Conservation (phyloP, 1,140 invertebrate genomes). For the Penaeus vannamei region DNA sequence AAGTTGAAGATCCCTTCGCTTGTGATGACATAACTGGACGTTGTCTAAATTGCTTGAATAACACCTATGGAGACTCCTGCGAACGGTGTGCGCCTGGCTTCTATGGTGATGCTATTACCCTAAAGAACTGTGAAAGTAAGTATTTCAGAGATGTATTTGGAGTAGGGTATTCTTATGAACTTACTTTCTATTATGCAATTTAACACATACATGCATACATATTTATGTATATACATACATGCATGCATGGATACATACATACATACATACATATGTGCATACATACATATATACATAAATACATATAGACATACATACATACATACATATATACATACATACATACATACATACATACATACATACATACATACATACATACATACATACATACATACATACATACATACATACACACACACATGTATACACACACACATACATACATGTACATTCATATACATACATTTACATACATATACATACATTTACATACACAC, state of each 20-base stretch:
- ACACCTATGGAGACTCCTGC: conserved; percentile 91
- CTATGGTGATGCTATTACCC: conserved; percentile 91
- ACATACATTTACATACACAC: too few species aligned
- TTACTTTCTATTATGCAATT: not conserved
- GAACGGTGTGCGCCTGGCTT: conserved; percentile 90
- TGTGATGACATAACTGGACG: conserved; percentile 92
- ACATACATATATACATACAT: too few species aligned
- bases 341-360: too few species aligned
- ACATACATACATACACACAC: not conserved
- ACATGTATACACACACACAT: not conserved
- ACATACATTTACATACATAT: not conserved
- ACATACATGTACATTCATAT: not conserved
- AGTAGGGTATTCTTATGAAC: conserved; percentile 14
- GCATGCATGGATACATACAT: not conserved
- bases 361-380: too few species aligned
- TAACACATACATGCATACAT: not conserved
- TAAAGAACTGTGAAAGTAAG: conserved; percentile 89
- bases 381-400: conserved; percentile 22
- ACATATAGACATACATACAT: too few species aligned
- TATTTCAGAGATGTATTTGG: conserved; percentile 35
- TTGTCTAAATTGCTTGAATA: conserved; percentile 90
- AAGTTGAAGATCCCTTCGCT: conserved; percentile 82
- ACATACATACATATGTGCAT: not conserved
- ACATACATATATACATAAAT: not conserved
- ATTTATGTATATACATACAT: not conserved